Conservation (phyloP, 2,113 vertebrate genomes). For the Dasypus novemcinctus region DNA sequence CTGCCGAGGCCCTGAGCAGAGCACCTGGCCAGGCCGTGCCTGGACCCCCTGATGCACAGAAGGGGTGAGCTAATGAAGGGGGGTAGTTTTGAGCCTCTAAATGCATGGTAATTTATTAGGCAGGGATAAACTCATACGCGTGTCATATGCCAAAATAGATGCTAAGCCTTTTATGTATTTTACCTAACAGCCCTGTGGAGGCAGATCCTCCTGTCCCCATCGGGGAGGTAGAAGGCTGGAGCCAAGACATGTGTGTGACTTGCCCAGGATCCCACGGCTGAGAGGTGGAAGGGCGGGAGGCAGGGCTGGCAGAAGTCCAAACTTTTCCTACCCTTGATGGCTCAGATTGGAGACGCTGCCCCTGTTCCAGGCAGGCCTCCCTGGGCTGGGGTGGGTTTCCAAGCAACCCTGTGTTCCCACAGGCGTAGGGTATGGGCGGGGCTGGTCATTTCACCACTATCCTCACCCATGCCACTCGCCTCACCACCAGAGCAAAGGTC, state of each 20-base stretch:
- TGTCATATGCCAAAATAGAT: neutral
- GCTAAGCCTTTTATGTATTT: neutral
- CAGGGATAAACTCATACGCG: neutral
- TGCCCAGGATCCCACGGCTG: neutral
- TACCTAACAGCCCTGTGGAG: neutral
- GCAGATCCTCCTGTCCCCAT: neutral
- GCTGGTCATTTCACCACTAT: accelerated
- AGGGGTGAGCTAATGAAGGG: neutral
- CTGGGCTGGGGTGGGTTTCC: neutral
- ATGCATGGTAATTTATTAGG: neutral
- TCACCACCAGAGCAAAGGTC: neutral
- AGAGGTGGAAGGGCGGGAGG: accelerated
- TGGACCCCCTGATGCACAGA: neutral
- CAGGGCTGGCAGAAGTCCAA: no score
- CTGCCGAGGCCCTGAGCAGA: no score
- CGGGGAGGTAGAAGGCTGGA: neutral
- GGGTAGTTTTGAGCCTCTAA: neutral
- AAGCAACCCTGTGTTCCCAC: neutral
- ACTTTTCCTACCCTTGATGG: neutral
- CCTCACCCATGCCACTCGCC: no score
- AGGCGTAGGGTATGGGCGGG: neutral
- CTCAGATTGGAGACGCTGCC: no score
- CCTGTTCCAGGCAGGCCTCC: neutral
- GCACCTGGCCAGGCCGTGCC: neutral
- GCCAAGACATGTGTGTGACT: neutral